Evolutionary conservation across 2,888 invertebrate species (phyloP).

Genomic region (Parnassius mnemosyne): DNA sequence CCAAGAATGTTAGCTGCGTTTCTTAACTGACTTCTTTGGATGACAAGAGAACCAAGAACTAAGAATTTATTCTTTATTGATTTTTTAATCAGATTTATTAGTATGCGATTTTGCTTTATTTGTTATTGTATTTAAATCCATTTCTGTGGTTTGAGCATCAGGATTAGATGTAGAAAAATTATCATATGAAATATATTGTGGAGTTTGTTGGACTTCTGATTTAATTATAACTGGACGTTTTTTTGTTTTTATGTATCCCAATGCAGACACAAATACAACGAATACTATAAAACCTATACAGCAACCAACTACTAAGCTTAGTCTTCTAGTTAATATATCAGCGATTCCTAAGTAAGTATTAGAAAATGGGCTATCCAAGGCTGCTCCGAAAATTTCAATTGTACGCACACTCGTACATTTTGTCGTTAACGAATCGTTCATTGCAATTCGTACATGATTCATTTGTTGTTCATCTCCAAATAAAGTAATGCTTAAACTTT

Average conservation of each 20-base stretch:
- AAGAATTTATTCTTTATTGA: too few relatives aligned
- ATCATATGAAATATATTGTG: constrained; percentile 89
- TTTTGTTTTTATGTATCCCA: constrained; percentile 92
- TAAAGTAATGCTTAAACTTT: constrained; percentile 58
- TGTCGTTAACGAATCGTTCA: constrained; percentile 86
- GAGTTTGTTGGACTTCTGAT: constrained; percentile 84
- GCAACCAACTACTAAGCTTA: constrained; percentile 92
- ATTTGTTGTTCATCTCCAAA: constrained; percentile 83
- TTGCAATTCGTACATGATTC: constrained; percentile 57
- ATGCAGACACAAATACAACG: constrained; percentile 89
- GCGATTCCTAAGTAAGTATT: constrained; percentile 86
- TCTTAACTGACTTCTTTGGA: too few relatives aligned
- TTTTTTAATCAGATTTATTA: constrained; percentile 27
- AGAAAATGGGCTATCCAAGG: constrained; percentile 77
- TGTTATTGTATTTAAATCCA: constrained; percentile 71
- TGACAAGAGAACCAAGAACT: too few relatives aligned
- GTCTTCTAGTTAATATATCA: constrained; percentile 88
- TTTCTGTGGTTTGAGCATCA: constrained; percentile 66
- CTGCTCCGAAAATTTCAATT: constrained; percentile 85
- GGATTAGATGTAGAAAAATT: constrained; percentile 66
- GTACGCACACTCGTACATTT: constrained; percentile 89
- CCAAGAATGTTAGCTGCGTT: too few relatives aligned
- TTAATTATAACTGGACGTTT: constrained; percentile 89
- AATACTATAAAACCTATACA: constrained; percentile 93
- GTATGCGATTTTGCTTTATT: constrained; percentile 63